A percentile compares a stretch with the other conserved stretches of the same genome.
These are phyloP conservation scores for Sturnira hondurensis DNA, from an alignment of 2,113 vertebrate species.

Conservation along the genomic window DNA sequence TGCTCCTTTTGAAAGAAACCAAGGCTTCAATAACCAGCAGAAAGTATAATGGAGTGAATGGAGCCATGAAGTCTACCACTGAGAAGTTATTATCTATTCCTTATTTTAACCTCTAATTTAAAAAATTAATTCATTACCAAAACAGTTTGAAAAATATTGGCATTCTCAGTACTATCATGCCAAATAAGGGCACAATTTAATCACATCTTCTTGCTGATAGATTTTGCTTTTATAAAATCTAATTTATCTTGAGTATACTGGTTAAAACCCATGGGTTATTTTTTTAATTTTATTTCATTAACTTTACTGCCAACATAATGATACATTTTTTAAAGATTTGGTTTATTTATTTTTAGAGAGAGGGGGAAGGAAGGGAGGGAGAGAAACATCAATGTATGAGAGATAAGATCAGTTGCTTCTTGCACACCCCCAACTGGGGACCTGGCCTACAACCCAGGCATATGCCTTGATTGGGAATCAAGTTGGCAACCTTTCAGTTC, in stretches of 20 bases:
- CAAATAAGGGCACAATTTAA: conserved; percentile 47
- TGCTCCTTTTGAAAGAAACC: neutral
- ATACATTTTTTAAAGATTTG: too few relatives aligned
- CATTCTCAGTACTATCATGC: conserved; percentile 12
- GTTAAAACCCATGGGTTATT: conserved; percentile 57
- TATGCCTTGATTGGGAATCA: too few relatives aligned
- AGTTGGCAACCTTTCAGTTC: too few relatives aligned
- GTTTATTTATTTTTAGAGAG: too few relatives aligned
- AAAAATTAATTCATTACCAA: conserved; percentile 27
- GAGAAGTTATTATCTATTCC: conserved; percentile 2
- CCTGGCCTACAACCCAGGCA: too few relatives aligned
- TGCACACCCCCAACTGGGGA: too few relatives aligned
- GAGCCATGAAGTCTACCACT: neutral
- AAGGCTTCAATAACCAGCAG: neutral
- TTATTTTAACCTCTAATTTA: conserved; percentile 16
- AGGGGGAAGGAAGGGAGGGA: too few relatives aligned
- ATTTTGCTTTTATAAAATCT: conserved; percentile 51
- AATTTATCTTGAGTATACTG: conserved; percentile 38
- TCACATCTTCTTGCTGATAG: conserved; percentile 39
- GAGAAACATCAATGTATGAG: too few relatives aligned
- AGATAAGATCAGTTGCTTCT: too few relatives aligned
- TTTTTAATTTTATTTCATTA: neutral
- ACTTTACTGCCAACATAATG: too few relatives aligned
- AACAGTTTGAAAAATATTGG: neutral
- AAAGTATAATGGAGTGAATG: neutral